Evolutionary conservation across 1,140 invertebrate species (phyloP), one percentile per base, ranked within the genome.

Genomic region (Drosophila lowei): DNA sequence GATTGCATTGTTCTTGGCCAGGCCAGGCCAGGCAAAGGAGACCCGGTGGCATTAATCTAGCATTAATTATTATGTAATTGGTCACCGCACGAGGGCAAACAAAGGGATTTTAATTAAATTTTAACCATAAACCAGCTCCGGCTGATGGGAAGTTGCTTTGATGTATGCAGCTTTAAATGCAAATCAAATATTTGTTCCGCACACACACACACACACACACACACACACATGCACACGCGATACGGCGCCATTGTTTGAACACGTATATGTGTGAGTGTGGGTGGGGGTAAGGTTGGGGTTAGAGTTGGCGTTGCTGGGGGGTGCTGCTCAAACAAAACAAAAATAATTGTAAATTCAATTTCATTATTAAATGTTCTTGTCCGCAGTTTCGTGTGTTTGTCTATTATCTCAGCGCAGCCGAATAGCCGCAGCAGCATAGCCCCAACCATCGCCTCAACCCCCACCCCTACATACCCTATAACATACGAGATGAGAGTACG

Each of bases 1-100:
- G 73, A 84, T 84, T 73, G 72, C 77, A 71, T 79, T 84, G 64
- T 79, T 78, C 43, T 67, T 38, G 68, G 55, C 28, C 34, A 50
- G 7, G 28, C n/a, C n/a, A n/a, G n/a, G 30, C 0, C 30, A 9
- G 30, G 30, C 30, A 25, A 25, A 3, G 9, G 34, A 3, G 46
- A 54, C 52, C 63, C 44, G 71, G 61, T 55, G 54, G 54, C 73
- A 77, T 86, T 85, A 77, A 85, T 81, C 72, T 64, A 77, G 67
- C 83, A 85, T 85, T 85, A 85, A 85, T 85, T 85, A 85, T 88
- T 85, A 88, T 85, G 77, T 85, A 88, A 85, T 85, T 81, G 73
- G 71, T 72, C 61, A 61, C 55, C 75, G 48, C 63, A 60, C 15
- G 15, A 41, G 41, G 54, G 34, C 61, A 80, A 77, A 83, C 79